Evolutionary conservation across 2,113 vertebrate species (phyloP), one percentile per base, ranked within the genome.

Genomic region (Bubalus kerabau): DNA sequence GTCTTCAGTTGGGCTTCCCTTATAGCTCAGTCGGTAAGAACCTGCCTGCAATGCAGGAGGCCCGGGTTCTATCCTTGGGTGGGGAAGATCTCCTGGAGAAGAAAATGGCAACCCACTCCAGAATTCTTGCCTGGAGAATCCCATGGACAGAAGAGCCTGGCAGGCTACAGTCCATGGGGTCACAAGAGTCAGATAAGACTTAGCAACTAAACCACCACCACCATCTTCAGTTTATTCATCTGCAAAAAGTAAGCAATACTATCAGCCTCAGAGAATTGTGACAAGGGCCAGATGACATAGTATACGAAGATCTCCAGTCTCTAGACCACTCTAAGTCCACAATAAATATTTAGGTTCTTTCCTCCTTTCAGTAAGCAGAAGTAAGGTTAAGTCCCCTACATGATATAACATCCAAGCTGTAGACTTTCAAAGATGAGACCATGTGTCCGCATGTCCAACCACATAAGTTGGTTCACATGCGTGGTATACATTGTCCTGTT

Each of bases 391-490:
- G 12, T 43, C 23, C 23, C 40, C 5, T 43, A 43, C 71, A 43
- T 26, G 11, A 26, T 1, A 3, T 19, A 43, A 74, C 23, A 26
- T 76, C 43, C 71, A 26, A 43, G 36, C 23, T 76, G 6, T 24
- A 76, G 71, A 43, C 23, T 76, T 76, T 76, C 40, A 76, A 43
- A 76, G 36, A 43, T 43, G 40, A 7, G 10, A 43, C 26, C 12
- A 11, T 7, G 11, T 2, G 6, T 24, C 36, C 1, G 0, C 6
- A 43, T 43, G 40, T 43, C 23, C 12, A 43, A 26, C 40, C 40
- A 43, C 71, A 43, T 26, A 43, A 43, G 71, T 76, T 76, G 43
- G 71, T 43, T 76, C 40, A 43, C 40, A 14, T 13, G 23, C 3
- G 3, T 26, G 71, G 23, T 24, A 24, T 24, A 74, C 36, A 13